Base-by-base conservation (phyloP, 1,140 invertebrate species). In the Schlechtendalia chinensis region DNA sequence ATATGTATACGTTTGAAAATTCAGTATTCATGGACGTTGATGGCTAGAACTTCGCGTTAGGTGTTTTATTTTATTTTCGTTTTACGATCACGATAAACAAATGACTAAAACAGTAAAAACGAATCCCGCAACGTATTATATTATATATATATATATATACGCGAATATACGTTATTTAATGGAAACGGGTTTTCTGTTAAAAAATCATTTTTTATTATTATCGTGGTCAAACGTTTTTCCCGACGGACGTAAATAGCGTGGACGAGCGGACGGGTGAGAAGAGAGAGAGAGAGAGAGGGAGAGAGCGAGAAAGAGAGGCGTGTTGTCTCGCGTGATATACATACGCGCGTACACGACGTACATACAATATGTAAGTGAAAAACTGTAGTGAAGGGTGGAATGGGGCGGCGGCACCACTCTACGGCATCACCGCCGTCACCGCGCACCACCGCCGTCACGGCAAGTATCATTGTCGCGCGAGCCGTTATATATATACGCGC, bases 401-500 rank as follows among this genome's bases (percentile, higher is more conserved):
- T 6, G 8, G 45, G 45, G 65, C 17, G 24, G 24, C 12, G 10
- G 47, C 22, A 27, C 22, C 47, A 19, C 45, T 24, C 67, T 29
- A 16, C 65, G 5, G 6, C 10, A 29, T 6, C 8, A 50, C 16
- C 8, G 19, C 24, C 47, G 10, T 54, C 24, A 54, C 27, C 24
- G 6, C 50, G 0, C 50, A 50, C 14, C 24, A 27, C 27, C 59
- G 29, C n/a, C 24, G 29, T 29, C 69, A 11, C 17, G 47, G 47
- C 67, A 50, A 27, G 39, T 79, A 79, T 61, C 75, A 79, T 79
- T 79, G 75, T 79, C 58, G 75, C 24, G 56, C 19, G 12, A 29
- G 74, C n/a, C n/a, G n/a, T 69, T 45, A 45, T 5, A 29, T 27
- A 14, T 63, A 12, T 54, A 56, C 19, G 19, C 8, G 56, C 19